Conservation (phyloP, 2,888 invertebrate species). For the Aleiodes testaceus region DNA sequence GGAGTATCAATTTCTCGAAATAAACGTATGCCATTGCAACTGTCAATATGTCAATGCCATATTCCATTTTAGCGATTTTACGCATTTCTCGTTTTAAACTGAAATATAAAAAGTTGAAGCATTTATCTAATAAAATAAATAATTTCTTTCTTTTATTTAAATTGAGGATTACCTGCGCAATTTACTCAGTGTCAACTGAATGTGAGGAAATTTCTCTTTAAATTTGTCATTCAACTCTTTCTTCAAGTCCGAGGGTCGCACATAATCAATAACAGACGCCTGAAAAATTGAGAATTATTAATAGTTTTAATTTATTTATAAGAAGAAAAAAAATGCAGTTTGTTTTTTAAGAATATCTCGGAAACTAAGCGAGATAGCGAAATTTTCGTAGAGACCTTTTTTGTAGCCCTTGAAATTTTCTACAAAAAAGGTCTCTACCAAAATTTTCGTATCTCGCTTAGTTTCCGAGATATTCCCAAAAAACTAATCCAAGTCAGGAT, state of each 20-base stretch:
- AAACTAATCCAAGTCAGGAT: no score
- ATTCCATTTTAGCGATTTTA: conserved; percentile 90
- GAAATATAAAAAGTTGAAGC: conserved; percentile 5
- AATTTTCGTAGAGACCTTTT: no score
- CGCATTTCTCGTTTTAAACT: conserved; percentile 96
- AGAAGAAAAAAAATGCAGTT: not conserved
- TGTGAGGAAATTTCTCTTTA: conserved; percentile 93
- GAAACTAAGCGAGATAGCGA: no score
- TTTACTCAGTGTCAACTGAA: conserved; percentile 96
- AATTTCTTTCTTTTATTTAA: not conserved
- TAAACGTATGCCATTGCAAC: conserved; percentile 99
- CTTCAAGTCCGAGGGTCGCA: conserved; percentile 95
- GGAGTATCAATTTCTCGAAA: conserved; percentile 95
- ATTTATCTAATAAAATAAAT: no score
- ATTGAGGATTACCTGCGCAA: conserved; percentile 83
- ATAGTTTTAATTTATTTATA: conserved; percentile 44
- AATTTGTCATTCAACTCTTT: conserved; percentile 98
- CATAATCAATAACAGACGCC: conserved; percentile 97
- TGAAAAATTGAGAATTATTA: conserved; percentile 60
- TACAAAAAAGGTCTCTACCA: no score
- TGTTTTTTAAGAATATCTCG: not conserved
- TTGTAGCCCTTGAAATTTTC: no score
- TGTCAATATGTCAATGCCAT: conserved; percentile 88
- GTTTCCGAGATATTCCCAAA: no score
- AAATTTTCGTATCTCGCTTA: no score